These are phyloP conservation scores for Cancer borealis DNA, from an alignment of 2,888 invertebrate genomes.

Conservation along the genomic window DNA sequence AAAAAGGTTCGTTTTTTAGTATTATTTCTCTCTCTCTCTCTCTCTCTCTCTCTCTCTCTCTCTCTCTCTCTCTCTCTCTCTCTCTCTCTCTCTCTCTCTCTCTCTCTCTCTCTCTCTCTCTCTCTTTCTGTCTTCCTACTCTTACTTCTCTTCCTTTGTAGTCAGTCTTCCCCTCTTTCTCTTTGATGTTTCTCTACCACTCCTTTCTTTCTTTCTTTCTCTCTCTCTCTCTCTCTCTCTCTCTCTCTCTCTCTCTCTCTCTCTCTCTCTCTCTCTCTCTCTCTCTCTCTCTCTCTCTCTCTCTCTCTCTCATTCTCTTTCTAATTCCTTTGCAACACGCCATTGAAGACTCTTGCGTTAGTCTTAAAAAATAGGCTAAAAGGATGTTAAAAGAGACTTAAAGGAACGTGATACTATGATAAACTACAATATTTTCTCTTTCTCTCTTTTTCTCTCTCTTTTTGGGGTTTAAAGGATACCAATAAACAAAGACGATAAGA, in stretches of 20 bases:
- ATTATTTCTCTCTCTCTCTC: neutral
- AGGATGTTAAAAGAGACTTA: no score
- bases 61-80: neutral
- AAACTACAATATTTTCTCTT: neutral
- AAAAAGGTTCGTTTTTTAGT: no score
- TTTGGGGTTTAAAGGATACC: neutral
- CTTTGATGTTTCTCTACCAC: neutral
- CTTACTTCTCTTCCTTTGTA: neutral
- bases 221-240: neutral
- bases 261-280: neutral
- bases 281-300: neutral
- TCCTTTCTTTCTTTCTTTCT: neutral
- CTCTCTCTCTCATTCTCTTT: slow-evolving; percentile 7
- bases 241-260: no score
- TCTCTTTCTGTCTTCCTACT: neutral
- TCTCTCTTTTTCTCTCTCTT: neutral
- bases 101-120: neutral
- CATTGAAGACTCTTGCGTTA: no score
- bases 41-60: neutral
- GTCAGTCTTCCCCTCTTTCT: neutral
- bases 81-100: neutral
- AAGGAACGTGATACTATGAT: neutral
- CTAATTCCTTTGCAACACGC: neutral
- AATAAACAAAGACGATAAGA: neutral
- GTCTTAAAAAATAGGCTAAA: no score